Evolutionary conservation across 2,888 invertebrate genomes (phyloP).

Genomic region (Penaeus monodon): DNA sequence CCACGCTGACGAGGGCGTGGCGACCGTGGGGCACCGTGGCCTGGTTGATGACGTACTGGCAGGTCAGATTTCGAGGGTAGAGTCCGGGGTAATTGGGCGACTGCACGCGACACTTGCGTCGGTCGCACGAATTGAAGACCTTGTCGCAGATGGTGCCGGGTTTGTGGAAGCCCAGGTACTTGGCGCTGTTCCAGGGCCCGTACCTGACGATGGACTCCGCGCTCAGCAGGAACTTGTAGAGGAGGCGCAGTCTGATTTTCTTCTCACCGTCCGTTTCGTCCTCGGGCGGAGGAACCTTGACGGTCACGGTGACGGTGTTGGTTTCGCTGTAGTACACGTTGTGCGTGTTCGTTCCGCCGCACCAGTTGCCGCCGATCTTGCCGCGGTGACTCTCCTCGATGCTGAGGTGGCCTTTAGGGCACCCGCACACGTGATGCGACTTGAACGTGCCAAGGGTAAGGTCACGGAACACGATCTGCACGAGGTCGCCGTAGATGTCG

Average conservation of each 20-base stretch:
- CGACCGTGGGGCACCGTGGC: conserved; percentile 55
- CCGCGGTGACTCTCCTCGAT: conserved; percentile 81
- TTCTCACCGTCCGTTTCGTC: conserved; percentile 69
- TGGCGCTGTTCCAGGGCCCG: conserved; percentile 71
- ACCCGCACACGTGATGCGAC: conserved; percentile 83
- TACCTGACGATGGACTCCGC: conserved; percentile 66
- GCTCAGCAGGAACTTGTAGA: conserved; percentile 65
- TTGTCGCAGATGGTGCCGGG: conserved; percentile 85
- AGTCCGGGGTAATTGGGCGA: conserved; percentile 92
- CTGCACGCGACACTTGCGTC: conserved; percentile 80
- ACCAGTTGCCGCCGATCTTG: conserved; percentile 84
- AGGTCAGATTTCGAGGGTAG: conserved; percentile 86
- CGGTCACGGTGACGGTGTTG: conserved; percentile 82
- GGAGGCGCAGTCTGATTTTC: conserved; percentile 48
- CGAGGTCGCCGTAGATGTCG: conserved; percentile 84
- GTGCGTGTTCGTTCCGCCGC: conserved; percentile 86
- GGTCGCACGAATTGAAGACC: conserved; percentile 81
- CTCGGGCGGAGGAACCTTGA: conserved; percentile 79
- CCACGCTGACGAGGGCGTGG: conserved; percentile 56
- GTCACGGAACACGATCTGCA: conserved; percentile 87
- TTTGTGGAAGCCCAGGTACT: conserved; percentile 82
- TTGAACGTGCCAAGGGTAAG: conserved; percentile 86
- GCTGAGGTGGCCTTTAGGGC: conserved; percentile 85
- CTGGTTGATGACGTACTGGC: conserved; percentile 61
- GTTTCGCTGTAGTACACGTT: conserved; percentile 89